Evolutionary conservation across 2,888 invertebrate species (phyloP).

Genomic region (Latrodectus hesperus): DNA sequence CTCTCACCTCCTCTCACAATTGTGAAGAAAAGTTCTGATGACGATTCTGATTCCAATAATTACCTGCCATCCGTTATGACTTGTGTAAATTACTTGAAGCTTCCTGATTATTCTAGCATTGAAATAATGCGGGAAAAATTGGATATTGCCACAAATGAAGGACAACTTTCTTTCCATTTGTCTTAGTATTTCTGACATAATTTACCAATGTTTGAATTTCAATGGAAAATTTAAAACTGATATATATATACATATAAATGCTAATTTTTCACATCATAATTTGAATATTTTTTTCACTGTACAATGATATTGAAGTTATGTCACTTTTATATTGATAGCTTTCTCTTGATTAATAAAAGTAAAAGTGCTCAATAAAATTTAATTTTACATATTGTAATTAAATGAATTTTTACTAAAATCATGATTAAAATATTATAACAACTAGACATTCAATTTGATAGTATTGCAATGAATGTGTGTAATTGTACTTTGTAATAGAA

Average conservation of each 20-base stretch:
- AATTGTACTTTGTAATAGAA: no score
- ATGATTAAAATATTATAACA: not conserved
- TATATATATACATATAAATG: not conserved
- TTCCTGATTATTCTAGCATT: constrained; percentile 96
- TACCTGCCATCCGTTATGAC: constrained; percentile 99
- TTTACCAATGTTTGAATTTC: not conserved
- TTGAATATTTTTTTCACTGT: constrained; percentile 3
- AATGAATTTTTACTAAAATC: not conserved
- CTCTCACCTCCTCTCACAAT: constrained; percentile 97
- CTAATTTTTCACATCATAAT: not conserved
- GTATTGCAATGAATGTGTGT: not conserved
- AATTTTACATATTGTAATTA: not conserved
- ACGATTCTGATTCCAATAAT: constrained; percentile 93
- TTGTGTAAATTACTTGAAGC: constrained; percentile 99
- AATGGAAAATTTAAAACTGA: not conserved
- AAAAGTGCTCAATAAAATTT: not conserved
- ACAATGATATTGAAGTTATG: not conserved
- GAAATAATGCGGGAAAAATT: constrained; percentile 96
- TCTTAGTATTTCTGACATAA: constrained; percentile 78
- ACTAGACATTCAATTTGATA: not conserved
- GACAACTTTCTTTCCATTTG: constrained; percentile 98
- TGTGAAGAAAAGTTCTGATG: constrained; percentile 95
- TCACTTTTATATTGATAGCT: not conserved
- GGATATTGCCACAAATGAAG: constrained; percentile 92
- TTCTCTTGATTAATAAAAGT: not conserved